Evolutionary conservation across 2,113 vertebrate genomes (phyloP), one percentile per base, ranked within the genome.

Genomic region (Fregetta grallaria): DNA sequence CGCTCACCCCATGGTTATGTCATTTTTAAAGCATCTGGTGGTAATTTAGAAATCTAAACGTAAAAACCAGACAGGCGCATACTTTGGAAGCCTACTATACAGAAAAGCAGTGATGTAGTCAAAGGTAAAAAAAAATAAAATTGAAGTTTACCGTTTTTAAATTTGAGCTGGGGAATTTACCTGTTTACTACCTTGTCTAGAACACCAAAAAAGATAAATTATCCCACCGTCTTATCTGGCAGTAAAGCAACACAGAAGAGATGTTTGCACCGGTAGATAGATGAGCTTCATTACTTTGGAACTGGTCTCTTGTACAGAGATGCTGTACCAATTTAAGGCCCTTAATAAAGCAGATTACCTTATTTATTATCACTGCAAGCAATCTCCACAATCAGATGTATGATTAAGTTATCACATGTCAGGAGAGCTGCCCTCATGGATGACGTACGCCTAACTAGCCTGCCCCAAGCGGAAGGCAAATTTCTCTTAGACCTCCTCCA

Each of bases 21-120:
- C 78, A 97, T 79, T 91, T 92, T 52, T 73, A 79, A 96, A 88
- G 91, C 91, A 91, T 91, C 78, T 97, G 44, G 11, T 70, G 50
- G 25, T 18, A 79, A 59, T 81, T 85, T 76, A 85, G 74, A 90
- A 95, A 91, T 44, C 40, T n/a, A 78, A 68, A 94, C 55, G n/a
- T 45, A 34, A 36, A 67, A 86, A 42, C 6, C 9, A 91, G 50
- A 44, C 66, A 77, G 38, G 47, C 27, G 1, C 1, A 0, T 62
- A 50, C 25, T 83, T 75, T 66, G 59, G 53, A 76, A 45, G 16
- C 47, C 40, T 89, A 14, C 76, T 36, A 16, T 17, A 40, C 13
- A 71, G 65, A 86, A 90, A 61, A 85, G 36, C 38, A 76, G 38
- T 0, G 1, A 59, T 49, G 22, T 21, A 86, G 42, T 55, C 42